Percentiles rank a stretch among this genome's conserved stretches.
phyloP scores from a whole-genome alignment of 2,797 vertebrate species.

The Sebastes reedi region DNA sequence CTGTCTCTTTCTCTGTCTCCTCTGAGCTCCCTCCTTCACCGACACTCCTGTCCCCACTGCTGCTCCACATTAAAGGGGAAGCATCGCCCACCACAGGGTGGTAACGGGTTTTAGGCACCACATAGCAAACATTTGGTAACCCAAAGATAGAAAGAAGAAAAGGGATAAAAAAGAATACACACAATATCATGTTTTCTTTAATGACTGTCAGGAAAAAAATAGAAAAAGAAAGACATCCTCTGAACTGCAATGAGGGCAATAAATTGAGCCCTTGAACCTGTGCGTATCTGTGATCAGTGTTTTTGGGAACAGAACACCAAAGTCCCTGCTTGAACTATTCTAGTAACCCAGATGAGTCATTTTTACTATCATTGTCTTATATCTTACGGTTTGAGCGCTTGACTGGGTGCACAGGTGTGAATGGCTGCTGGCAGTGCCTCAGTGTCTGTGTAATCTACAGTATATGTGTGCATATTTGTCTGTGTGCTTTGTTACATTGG shows the following conservation, averaged over 20 bases:
- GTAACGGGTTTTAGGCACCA: not conserved
- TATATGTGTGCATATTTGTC: not conserved
- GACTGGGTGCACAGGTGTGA: not conserved
- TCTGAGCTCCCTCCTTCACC: constrained; percentile 40
- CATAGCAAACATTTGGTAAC: not conserved
- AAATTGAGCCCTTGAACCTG: not conserved
- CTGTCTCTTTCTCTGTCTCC: constrained; percentile 11
- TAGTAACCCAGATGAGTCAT: not conserved
- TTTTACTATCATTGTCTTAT: not conserved
- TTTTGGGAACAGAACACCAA: not conserved
- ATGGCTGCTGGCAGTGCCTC: not conserved
- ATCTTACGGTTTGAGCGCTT: not conserved
- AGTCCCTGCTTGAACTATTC: not conserved
- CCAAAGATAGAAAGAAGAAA: not conserved
- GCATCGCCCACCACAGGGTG: constrained; percentile 47
- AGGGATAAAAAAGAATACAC: not conserved
- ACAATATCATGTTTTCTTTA: not conserved
- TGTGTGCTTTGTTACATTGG: not conserved
- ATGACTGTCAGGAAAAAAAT: no score
- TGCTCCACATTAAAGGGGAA: constrained; percentile 85
- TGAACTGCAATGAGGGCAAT: not conserved
- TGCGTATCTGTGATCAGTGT: not conserved
- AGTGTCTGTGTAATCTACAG: not conserved
- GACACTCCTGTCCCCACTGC: constrained; percentile 46
- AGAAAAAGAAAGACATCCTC: fast-evolving